Evolutionary conservation across 1,140 invertebrate species (phyloP).

Genomic region (Zaprionus vittiger): DNA sequence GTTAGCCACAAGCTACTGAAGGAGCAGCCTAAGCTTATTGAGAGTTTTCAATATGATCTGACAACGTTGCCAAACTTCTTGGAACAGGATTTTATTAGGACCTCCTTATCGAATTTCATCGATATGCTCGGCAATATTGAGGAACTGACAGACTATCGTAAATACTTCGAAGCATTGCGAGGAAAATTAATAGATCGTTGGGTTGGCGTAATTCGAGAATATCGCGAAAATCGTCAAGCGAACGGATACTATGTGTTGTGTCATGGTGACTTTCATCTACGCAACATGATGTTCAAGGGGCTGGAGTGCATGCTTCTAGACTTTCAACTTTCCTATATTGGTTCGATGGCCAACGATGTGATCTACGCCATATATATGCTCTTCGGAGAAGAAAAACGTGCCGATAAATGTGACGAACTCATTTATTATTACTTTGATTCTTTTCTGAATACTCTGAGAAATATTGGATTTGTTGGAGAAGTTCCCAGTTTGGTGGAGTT

Average conservation of each 20-base stretch:
- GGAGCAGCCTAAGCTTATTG: slow-evolving; percentile 30
- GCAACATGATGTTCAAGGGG: slow-evolving; percentile 53
- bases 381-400: too few relatives aligned
- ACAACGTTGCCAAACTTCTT: slow-evolving; percentile 38
- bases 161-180: slow-evolving; percentile 35
- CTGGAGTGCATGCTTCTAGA: slow-evolving; percentile 44
- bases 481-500: slow-evolving; percentile 47
- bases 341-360: slow-evolving; percentile 43
- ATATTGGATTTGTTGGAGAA: slow-evolving; percentile 45
- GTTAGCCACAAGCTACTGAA: slow-evolving; percentile 28
- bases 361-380: slow-evolving; percentile 30
- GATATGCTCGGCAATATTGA: slow-evolving; percentile 27
- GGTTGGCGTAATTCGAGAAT: too few relatives aligned
- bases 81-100: slow-evolving; percentile 20
- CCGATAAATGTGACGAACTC: too few relatives aligned
- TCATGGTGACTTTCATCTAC: slow-evolving; percentile 49
- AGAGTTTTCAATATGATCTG: slow-evolving; percentile 25
- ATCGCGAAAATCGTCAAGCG: slow-evolving; percentile 6
- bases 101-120: slow-evolving; percentile 17
- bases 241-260: slow-evolving; percentile 40
- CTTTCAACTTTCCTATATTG: slow-evolving; percentile 44
- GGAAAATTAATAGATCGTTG: background rate
- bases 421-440: slow-evolving; percentile 34
- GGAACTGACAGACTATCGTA: slow-evolving; percentile 19
- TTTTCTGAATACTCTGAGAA: slow-evolving; percentile 39